Base-by-base conservation (phyloP, 1,140 invertebrate species). In the Diorhabda carinulata region DNA sequence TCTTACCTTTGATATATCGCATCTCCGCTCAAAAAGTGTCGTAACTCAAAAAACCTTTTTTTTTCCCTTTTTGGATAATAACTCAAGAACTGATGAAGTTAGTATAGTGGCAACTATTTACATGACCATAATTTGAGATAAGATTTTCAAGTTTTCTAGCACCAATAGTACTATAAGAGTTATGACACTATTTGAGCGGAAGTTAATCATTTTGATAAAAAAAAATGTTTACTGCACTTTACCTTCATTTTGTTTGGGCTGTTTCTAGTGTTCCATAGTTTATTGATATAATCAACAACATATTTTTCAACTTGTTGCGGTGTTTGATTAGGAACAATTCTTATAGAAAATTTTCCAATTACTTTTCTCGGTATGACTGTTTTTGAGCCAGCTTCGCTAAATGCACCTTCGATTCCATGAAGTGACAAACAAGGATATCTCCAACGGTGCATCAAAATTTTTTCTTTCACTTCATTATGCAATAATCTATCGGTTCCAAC, bases 341-440 rank as follows among this genome's bases (percentile, higher is more conserved):
- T 88, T 73, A 98, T 92, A 0, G 96, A 98, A 81, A 99, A 98
- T 82, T 99, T 99, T 44, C 97, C 97, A 77, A 90, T 92, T 0
- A 98, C 96, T 82, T 96, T 97, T 56, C 89, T 85, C 2, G 97
- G 97, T 76, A 99, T 98, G 0, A 98, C 96, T 68, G 96, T 98
- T 80, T 99, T 99, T 43, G 89, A 88, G 59, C 97, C 97, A 10
- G 91, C 84, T 72, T 95, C 96, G 81, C 89, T 90, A 77, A 98
- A 98, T 8, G 97, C 97, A 62, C 96, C 96, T 95, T 86, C 87
- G 70, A 81, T 78, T 61, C 96, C 96, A 82, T 98, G 96, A 40
- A 98, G 82, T 2, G 95, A 98, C 0, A 98, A 82, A 67, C 89
- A 92, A 40, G 96, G 96, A 78, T 90, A 92, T 56, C 96, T 86